Evolutionary conservation across 2,113 vertebrate species (phyloP).

Genomic region (Brachirus orientalis): DNA sequence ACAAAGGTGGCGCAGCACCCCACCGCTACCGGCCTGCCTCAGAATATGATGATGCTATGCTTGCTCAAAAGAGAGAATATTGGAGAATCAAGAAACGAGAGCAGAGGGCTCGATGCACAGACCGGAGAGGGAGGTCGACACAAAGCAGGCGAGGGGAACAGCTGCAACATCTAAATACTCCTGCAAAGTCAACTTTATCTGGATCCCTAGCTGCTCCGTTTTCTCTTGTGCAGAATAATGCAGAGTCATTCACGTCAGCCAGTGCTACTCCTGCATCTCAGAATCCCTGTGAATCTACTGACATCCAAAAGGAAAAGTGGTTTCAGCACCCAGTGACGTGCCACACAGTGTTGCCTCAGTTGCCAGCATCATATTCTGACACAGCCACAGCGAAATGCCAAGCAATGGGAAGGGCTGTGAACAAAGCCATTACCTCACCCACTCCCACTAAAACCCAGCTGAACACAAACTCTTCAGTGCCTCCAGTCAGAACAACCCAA

Average conservation of each 20-base stretch:
- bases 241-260: conserved; percentile 36
- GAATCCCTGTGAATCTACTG: conserved; percentile 3
- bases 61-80: conserved; percentile 83
- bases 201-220: conserved; percentile 11
- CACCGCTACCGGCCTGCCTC: conserved; percentile 76
- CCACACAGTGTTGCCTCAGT: conserved; percentile 51
- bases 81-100: conserved; percentile 85
- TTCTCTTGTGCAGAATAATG: conserved; percentile 36
- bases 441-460: conserved; percentile 42
- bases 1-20: conserved; percentile 43
- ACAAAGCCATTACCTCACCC: conserved; percentile 38
- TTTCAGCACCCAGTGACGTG: conserved; percentile 55
- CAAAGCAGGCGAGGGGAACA: conserved; percentile 24
- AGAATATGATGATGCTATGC: conserved; percentile 75
- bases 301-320: conserved; percentile 59
- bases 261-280: conserved; percentile 13
- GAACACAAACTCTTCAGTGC: conserved; percentile 65
- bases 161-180: neutral
- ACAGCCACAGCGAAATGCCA: conserved; percentile 24
- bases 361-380: conserved; percentile 29
- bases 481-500: conserved; percentile 57
- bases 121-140: conserved; percentile 42
- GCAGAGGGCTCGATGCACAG: conserved; percentile 78
- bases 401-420: conserved; percentile 29
- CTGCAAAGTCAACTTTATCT: neutral